phyloP scores from a whole-genome alignment of 2,888 invertebrate species.

The Agrotis ipsilon region DNA sequence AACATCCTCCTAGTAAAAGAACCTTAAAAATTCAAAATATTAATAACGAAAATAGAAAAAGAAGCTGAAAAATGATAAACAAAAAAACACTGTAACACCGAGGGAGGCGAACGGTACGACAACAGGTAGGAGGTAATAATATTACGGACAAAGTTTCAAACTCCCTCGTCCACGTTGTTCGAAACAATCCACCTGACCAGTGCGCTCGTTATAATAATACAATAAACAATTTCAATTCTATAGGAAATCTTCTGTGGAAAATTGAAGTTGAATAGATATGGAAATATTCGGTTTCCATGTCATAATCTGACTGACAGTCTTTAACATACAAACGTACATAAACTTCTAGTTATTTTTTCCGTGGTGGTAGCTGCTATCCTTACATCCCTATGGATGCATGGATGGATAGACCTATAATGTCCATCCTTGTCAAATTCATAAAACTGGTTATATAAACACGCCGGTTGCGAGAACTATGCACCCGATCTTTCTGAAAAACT shows the following conservation, averaged over 20 bases:
- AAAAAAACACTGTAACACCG: conserved; percentile 14
- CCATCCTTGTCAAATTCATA: no score
- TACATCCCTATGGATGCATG: no score
- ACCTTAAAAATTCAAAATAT: background rate
- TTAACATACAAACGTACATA: no score
- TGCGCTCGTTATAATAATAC: conserved; percentile 24
- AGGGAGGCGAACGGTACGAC: background rate
- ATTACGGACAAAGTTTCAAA: conserved; percentile 43
- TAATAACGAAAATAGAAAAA: conserved; percentile 1
- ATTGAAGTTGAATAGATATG: conserved; percentile 23
- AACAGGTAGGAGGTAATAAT: conserved; percentile 27
- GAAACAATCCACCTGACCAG: conserved; percentile 26
- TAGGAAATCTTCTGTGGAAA: conserved; percentile 9
- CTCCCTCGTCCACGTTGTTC: background rate
- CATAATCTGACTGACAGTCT: no score
- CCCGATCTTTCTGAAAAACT: no score
- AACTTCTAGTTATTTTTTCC: no score
- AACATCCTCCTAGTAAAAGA: background rate
- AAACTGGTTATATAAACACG: no score
- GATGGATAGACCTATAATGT: no score
- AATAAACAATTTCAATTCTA: conserved; percentile 12
- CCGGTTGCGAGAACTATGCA: no score
- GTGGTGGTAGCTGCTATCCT: no score
- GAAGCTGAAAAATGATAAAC: background rate
- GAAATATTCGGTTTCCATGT: no score